Evolutionary conservation across 2,888 invertebrate genomes (phyloP).

Genomic region (Mimumesa dahlbomi): DNA sequence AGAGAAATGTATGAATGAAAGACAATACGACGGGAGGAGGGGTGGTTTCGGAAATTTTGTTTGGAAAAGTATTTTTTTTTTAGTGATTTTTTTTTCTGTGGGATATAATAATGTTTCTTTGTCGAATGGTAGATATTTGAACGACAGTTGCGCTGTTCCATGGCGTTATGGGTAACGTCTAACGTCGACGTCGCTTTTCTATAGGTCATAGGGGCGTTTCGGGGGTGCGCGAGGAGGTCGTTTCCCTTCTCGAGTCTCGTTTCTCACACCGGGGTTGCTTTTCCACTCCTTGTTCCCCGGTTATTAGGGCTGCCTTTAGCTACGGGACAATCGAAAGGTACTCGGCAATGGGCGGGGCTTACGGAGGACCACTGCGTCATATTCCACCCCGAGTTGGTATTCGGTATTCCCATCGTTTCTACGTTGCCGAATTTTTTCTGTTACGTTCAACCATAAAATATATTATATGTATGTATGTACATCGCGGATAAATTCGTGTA

Average conservation of each 20-base stretch:
- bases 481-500: too few relatives aligned
- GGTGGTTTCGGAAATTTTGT: not conserved
- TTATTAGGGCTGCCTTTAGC: conserved; percentile 75
- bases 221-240: conserved; percentile 51
- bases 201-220: conserved; percentile 68
- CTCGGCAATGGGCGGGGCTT: conserved; percentile 73
- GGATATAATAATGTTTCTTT: conserved; percentile 61
- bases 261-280: conserved; percentile 64
- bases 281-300: conserved; percentile 68
- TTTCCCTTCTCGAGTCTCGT: conserved; percentile 61
- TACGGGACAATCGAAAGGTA: conserved; percentile 74
- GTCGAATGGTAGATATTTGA: conserved; percentile 64
- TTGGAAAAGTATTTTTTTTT: not conserved
- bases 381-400: conserved; percentile 41
- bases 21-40: not conserved
- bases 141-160: conserved; percentile 72
- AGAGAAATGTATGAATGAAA: too few relatives aligned
- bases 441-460: too few relatives aligned
- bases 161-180: conserved; percentile 55
- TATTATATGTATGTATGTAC: too few relatives aligned
- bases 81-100: not conserved
- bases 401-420: conserved; percentile 38
- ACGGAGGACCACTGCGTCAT: conserved; percentile 43
- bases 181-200: conserved; percentile 58
- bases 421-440: conserved; percentile 34